These are phyloP conservation scores for Laterallus jamaicensis DNA, from an alignment of 2,113 vertebrate species.

Conservation along the genomic window DNA sequence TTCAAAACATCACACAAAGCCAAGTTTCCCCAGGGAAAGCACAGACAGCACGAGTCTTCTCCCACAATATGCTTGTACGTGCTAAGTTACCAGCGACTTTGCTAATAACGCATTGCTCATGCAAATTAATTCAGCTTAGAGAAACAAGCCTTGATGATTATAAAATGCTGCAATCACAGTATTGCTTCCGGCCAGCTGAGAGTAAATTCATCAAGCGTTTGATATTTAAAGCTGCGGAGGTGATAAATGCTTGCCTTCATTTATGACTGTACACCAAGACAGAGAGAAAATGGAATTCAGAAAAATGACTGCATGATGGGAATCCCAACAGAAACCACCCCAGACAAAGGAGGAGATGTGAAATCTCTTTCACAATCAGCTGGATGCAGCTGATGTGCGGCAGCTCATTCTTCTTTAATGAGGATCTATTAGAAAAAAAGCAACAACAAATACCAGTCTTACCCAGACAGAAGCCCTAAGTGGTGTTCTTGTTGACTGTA, in stretches of 20 bases:
- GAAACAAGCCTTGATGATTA: slow-evolving; percentile 69
- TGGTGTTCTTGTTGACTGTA: neutral
- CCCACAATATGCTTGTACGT: neutral
- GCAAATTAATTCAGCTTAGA: slow-evolving; percentile 69
- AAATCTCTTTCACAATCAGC: neutral
- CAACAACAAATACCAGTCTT: neutral
- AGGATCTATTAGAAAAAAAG: neutral
- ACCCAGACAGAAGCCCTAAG: neutral
- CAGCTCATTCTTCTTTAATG: neutral
- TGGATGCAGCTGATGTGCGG: neutral
- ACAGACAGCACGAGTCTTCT: neutral
- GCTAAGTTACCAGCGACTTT: slow-evolving; percentile 14
- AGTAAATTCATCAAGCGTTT: slow-evolving; percentile 69
- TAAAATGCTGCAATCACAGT: slow-evolving; percentile 67
- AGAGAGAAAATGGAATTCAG: slow-evolving; percentile 8
- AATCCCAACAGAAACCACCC: slow-evolving; percentile 29
- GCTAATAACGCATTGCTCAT: slow-evolving; percentile 56
- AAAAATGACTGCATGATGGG: slow-evolving; percentile 22
- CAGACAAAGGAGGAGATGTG: neutral
- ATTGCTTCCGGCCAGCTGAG: slow-evolving; percentile 68
- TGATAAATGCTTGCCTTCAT: slow-evolving; percentile 59
- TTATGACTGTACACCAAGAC: slow-evolving; percentile 30
- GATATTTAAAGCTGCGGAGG: slow-evolving; percentile 55
- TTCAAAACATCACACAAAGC: neutral
- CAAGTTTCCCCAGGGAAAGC: neutral